These are phyloP conservation scores for Danio albolineatus DNA, from an alignment of 2,797 vertebrate species.

Conservation along the genomic window DNA sequence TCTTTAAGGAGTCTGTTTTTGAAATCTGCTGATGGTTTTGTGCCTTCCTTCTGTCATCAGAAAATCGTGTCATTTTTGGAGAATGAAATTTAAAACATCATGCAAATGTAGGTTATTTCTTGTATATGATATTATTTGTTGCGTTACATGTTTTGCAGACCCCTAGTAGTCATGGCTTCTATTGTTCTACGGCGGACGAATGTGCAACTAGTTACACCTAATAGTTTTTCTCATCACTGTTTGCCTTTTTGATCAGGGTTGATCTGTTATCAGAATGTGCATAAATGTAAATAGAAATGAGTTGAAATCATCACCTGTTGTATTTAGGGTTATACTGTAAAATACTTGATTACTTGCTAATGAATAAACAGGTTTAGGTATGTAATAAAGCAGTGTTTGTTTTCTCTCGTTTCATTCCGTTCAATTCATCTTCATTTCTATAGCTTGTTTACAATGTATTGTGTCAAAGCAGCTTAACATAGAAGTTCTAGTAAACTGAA, in stretches of 20 bases:
- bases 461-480: too few relatives aligned
- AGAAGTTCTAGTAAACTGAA: too few relatives aligned
- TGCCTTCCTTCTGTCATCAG: neutral
- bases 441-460: too few relatives aligned
- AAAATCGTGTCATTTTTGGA: neutral
- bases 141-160: neutral
- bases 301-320: conserved; percentile 26
- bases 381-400: neutral
- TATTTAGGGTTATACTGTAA: conserved; percentile 28
- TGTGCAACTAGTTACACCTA: neutral
- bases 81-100: neutral
- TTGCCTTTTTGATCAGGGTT: conserved; percentile 16
- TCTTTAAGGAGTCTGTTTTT: too few relatives aligned
- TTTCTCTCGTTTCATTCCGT: neutral
- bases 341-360: conserved; percentile 29
- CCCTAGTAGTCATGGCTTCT: neutral
- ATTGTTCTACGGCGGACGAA: neutral
- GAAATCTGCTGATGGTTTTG: neutral
- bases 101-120: neutral
- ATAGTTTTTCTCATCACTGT: conserved; percentile 15
- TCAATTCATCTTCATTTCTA: too few relatives aligned
- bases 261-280: conserved; percentile 22
- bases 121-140: conserved; percentile 9
- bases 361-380: conserved; percentile 29
- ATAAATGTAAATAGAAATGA: conserved; percentile 38